Conservation (phyloP, 2,113 vertebrate species). For the Bos javanicus region DNA sequence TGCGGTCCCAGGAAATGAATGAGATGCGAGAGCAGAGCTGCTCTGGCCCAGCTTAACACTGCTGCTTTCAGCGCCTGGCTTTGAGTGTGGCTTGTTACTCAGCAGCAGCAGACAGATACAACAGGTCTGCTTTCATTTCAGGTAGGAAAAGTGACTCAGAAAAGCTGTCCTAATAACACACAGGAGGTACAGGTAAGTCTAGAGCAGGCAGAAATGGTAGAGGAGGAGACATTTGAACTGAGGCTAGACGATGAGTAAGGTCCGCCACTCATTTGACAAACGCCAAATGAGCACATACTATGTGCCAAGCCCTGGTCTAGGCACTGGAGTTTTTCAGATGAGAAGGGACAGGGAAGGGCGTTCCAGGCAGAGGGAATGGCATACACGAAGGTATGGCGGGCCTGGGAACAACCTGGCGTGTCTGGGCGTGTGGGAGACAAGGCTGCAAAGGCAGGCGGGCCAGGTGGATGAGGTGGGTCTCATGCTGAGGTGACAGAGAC, state of each 20-base stretch:
- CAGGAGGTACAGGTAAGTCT: background rate
- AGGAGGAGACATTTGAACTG: background rate
- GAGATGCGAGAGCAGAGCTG: accelerated
- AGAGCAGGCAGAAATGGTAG: too few species aligned
- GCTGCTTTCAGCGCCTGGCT: background rate
- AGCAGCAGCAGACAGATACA: background rate
- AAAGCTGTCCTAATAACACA: background rate
- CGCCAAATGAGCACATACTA: background rate
- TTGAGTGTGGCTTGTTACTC: background rate
- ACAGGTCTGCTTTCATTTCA: background rate
- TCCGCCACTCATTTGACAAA: background rate
- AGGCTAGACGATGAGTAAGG: background rate
- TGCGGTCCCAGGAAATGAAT: accelerated
- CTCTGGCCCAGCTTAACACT: accelerated
- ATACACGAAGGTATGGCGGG: accelerated
- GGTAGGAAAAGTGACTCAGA: background rate
- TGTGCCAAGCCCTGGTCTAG: background rate
- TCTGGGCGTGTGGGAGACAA: background rate
- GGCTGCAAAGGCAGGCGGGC: background rate
- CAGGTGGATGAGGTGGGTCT: background rate
- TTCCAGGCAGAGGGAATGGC: background rate
- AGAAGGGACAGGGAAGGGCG: background rate
- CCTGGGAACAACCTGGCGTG: accelerated
- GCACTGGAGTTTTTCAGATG: background rate
- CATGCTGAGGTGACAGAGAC: background rate